Evolutionary conservation across 2,113 vertebrate species (phyloP).

Genomic region (Gavia stellata): DNA sequence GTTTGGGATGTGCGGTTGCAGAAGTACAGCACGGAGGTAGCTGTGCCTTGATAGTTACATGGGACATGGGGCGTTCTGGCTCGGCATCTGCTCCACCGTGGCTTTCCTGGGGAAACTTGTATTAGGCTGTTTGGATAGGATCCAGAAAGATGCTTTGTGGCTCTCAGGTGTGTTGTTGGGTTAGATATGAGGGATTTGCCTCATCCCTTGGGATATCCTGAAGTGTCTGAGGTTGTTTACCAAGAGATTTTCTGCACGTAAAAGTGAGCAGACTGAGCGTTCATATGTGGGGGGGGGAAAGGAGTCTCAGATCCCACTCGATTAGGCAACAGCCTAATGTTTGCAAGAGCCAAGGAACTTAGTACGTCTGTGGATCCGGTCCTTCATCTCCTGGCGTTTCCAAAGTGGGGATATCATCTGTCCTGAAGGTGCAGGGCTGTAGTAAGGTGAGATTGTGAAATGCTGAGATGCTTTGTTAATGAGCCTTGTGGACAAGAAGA

Average conservation of each 20-base stretch:
- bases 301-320: fast-evolving
- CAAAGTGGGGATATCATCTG: not conserved
- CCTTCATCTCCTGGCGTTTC: not conserved
- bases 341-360: not conserved
- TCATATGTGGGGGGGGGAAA: not conserved
- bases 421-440: not conserved
- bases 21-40: not conserved
- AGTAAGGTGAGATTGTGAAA: not conserved
- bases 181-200: not conserved
- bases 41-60: not conserved
- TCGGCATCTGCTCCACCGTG: not conserved
- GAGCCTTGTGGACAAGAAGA: not conserved
- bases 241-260: not conserved
- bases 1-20: not conserved
- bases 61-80: not conserved
- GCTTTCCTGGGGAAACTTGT: not conserved
- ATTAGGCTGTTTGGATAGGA: not conserved
- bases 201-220: not conserved
- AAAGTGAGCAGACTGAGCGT: not conserved
- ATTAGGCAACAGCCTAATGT: not conserved
- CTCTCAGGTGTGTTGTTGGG: not conserved
- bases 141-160: not conserved
- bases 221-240: not conserved
- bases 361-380: not conserved
- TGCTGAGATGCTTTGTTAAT: not conserved